Conservation (phyloP, 2,113 vertebrate species). For the Poicephalus meyeri region DNA sequence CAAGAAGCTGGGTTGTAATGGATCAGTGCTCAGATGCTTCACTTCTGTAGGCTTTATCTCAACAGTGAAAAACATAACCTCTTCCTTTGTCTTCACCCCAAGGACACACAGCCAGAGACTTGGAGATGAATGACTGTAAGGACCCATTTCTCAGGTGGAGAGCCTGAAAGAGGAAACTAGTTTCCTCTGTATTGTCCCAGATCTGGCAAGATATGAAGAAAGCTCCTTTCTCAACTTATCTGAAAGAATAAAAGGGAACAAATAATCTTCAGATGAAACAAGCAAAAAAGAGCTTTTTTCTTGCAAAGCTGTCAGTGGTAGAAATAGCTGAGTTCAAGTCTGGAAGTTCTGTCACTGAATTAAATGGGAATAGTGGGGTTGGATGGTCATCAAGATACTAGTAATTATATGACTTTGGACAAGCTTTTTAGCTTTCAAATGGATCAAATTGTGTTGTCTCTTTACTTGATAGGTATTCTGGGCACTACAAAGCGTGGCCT, state of each 20-base stretch:
- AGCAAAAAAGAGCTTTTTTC: background rate
- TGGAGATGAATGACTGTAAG: background rate
- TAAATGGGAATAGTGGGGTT: background rate
- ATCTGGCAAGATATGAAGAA: background rate
- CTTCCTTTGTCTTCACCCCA: background rate
- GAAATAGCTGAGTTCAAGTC: background rate
- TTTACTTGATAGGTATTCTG: background rate
- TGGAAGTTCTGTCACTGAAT: background rate
- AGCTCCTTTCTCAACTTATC: background rate
- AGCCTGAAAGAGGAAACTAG: background rate
- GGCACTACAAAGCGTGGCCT: background rate
- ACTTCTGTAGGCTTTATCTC: background rate
- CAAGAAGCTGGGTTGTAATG: background rate
- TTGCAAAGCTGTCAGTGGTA: background rate
- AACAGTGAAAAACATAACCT: background rate
- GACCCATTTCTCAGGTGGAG: background rate
- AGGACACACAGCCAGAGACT: background rate
- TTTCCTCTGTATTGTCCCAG: background rate
- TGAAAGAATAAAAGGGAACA: background rate
- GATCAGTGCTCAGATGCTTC: background rate
- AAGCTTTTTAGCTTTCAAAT: background rate
- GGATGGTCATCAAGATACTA: background rate
- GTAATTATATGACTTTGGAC: background rate
- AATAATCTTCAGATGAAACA: background rate
- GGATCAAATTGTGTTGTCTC: background rate